These are phyloP conservation scores for Phalera bucephala DNA, from an alignment of 2,888 invertebrate species.

Conservation along the genomic window DNA sequence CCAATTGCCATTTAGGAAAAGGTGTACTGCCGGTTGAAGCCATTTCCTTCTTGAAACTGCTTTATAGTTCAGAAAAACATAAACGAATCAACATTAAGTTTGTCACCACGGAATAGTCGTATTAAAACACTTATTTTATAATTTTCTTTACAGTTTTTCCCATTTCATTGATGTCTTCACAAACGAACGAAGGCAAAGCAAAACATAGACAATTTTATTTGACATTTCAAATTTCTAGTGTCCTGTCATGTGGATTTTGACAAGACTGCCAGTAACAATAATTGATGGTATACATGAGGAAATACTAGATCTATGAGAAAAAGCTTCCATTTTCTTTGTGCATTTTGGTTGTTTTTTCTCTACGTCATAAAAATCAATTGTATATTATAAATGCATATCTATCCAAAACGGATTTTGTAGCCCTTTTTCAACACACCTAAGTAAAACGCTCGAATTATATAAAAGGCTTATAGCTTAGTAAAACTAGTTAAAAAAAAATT, in stretches of 20 bases:
- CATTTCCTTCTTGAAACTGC: conserved; percentile 51
- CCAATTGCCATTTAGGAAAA: conserved; percentile 93
- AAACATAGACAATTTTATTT: conserved; percentile 46
- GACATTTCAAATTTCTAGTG: conserved; percentile 30
- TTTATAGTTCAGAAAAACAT: conserved; percentile 40
- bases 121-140: conserved; percentile 54
- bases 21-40: conserved; percentile 82
- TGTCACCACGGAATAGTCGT: conserved; percentile 43
- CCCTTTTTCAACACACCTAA: too few relatives aligned
- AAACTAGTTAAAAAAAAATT: too few relatives aligned
- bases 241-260: conserved; percentile 26
- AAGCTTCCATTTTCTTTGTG: too few relatives aligned
- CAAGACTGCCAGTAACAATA: too few relatives aligned
- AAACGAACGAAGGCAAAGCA: conserved; percentile 38
- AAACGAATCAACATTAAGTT: conserved; percentile 68
- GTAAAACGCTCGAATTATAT: too few relatives aligned
- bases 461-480: too few relatives aligned
- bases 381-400: too few relatives aligned
- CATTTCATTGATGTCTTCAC: conserved; percentile 53
- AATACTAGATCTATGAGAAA: too few relatives aligned
- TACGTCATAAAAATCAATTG: too few relatives aligned
- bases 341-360: too few relatives aligned
- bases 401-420: too few relatives aligned
- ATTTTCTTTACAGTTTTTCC: conserved; percentile 50
- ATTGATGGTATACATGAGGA: too few relatives aligned